Evolutionary conservation across 2,888 invertebrate species (phyloP).

Genomic region (Lydus trimaculatus): DNA sequence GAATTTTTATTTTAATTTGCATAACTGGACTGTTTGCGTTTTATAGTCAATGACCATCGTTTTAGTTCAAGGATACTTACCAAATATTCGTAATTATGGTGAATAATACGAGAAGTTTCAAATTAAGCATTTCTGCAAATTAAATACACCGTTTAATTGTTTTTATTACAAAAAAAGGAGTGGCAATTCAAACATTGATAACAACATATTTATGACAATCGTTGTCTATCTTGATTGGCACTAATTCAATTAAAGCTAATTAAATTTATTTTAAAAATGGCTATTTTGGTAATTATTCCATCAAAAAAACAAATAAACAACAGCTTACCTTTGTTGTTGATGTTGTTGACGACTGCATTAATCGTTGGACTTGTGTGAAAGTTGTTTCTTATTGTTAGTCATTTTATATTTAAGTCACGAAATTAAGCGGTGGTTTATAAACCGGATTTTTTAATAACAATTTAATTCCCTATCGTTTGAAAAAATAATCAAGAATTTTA

Average conservation of each 20-base stretch:
- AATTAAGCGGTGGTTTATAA: conserved; percentile 8
- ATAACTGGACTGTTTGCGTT: background rate
- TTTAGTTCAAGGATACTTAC: background rate
- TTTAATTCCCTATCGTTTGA: background rate
- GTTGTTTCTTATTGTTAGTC: conserved; percentile 4
- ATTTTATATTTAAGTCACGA: conserved; percentile 20
- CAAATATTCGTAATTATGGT: background rate
- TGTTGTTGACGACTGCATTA: background rate
- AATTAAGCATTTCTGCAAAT: background rate
- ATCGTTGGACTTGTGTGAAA: background rate
- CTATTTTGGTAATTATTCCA: background rate
- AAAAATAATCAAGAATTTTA: background rate
- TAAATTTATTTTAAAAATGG: background rate
- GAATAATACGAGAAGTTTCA: background rate
- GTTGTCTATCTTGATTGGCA: background rate
- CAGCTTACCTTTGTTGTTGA: background rate
- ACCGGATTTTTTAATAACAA: background rate
- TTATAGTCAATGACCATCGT: background rate
- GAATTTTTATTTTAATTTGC: conserved; percentile 4
- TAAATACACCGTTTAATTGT: background rate
- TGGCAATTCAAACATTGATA: background rate
- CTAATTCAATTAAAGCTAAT: background rate
- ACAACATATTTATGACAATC: background rate
- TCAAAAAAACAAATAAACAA: background rate
- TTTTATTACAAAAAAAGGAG: background rate